Conservation (phyloP, 2,797 vertebrate genomes). For the Premnoplex brunnescens region DNA sequence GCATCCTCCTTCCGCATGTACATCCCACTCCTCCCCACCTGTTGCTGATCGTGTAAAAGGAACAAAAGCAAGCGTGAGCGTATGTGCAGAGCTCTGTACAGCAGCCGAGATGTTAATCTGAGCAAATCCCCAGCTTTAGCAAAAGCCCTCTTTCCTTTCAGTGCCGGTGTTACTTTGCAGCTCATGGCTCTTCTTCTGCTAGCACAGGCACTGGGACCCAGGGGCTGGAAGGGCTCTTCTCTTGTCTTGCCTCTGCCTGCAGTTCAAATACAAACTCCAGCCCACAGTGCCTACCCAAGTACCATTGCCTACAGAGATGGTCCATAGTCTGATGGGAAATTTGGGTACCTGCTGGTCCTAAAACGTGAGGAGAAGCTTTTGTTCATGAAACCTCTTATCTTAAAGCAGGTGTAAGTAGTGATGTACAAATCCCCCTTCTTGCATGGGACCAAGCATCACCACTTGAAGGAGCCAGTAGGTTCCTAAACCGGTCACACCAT, state of each 20-base stretch:
- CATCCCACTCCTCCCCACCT: not conserved
- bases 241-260: not conserved
- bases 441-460: not conserved
- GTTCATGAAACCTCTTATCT: not conserved
- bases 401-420: not conserved
- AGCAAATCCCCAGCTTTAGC: not conserved
- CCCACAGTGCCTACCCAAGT: not conserved
- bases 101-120: not conserved
- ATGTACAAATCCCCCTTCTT: not conserved
- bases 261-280: not conserved
- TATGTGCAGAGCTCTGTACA: not conserved
- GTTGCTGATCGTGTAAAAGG: not conserved
- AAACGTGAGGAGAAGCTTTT: not conserved
- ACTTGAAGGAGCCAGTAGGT: not conserved
- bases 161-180: not conserved
- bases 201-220: not conserved
- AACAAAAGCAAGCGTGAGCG: not conserved
- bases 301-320: not conserved
- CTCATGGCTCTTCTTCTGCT: not conserved
- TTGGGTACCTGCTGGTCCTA: not conserved
- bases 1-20: not conserved
- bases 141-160: not conserved
- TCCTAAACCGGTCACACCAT: not conserved
- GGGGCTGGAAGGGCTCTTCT: not conserved
- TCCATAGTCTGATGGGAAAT: not conserved